Conservation (phyloP, 2,113 vertebrate genomes). For the Asarcornis scutulata region DNA sequence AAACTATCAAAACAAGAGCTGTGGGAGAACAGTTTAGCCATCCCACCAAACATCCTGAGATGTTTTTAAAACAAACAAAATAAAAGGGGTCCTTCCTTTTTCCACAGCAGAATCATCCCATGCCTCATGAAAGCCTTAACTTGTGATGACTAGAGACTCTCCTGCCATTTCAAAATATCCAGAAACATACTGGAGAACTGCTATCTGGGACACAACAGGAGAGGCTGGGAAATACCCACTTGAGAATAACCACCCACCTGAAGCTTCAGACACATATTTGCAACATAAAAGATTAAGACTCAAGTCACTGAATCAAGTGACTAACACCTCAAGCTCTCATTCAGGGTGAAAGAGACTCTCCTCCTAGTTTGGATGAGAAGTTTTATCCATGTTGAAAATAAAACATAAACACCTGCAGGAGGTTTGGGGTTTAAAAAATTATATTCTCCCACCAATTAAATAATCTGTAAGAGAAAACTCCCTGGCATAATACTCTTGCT, state of each 20-base stretch:
- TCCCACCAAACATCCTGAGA: background rate
- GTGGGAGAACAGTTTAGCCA: background rate
- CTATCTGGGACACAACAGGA: background rate
- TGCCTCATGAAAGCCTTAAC: background rate
- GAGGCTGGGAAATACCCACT: background rate
- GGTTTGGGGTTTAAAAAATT: background rate
- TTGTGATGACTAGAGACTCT: background rate
- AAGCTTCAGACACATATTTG: background rate
- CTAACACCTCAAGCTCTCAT: background rate
- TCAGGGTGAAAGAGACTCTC: background rate
- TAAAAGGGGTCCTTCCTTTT: background rate
- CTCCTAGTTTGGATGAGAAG: background rate
- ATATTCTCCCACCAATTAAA: background rate
- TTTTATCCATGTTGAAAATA: background rate
- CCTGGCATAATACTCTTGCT: background rate
- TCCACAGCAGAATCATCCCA: background rate
- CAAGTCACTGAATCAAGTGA: accelerated
- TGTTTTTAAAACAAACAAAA: background rate
- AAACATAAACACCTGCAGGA: background rate
- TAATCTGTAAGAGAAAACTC: background rate
- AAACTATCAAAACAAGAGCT: background rate
- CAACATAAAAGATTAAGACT: background rate
- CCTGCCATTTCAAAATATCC: background rate
- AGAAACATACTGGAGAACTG: background rate
- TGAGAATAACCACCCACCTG: background rate